phyloP scores from a whole-genome alignment of 1,140 invertebrate genomes.

The Trichonephila clavipes region DNA sequence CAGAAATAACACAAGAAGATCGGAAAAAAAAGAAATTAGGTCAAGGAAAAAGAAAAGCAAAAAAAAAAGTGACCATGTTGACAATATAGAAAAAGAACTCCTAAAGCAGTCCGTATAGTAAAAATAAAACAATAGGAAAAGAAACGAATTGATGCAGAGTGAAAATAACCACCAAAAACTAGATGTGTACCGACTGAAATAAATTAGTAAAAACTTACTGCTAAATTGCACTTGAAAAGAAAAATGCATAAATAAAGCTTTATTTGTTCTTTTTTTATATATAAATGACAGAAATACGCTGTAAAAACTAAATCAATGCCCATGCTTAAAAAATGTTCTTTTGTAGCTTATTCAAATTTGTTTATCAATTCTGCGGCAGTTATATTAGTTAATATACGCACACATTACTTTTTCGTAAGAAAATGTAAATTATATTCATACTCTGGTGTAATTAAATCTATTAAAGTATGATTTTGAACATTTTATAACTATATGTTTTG shows the following conservation, averaged over 20 bases:
- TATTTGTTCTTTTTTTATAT: neutral
- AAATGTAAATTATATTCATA: too few species aligned
- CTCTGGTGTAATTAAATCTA: too few species aligned
- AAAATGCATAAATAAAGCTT: neutral
- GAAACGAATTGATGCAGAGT: neutral
- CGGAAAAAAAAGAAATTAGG: neutral
- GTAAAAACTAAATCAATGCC: too few species aligned
- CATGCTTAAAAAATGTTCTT: too few species aligned
- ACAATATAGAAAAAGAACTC: neutral
- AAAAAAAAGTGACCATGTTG: neutral
- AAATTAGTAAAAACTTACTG: neutral
- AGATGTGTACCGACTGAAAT: neutral
- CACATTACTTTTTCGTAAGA: too few species aligned
- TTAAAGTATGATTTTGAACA: too few species aligned
- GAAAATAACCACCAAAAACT: neutral
- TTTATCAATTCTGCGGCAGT: too few species aligned
- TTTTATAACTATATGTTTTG: too few species aligned
- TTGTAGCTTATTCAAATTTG: too few species aligned
- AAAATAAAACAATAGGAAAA: neutral
- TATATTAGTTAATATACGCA: too few species aligned
- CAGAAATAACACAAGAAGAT: neutral
- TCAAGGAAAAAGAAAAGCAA: neutral
- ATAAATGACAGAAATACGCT: neutral
- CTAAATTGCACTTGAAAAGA: neutral
- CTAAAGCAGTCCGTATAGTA: neutral